A percentile compares a stretch with the other conserved stretches of the same genome.
phyloP scores from a whole-genome alignment of 2,888 invertebrate genomes.

The Mythimna albipuncta region DNA sequence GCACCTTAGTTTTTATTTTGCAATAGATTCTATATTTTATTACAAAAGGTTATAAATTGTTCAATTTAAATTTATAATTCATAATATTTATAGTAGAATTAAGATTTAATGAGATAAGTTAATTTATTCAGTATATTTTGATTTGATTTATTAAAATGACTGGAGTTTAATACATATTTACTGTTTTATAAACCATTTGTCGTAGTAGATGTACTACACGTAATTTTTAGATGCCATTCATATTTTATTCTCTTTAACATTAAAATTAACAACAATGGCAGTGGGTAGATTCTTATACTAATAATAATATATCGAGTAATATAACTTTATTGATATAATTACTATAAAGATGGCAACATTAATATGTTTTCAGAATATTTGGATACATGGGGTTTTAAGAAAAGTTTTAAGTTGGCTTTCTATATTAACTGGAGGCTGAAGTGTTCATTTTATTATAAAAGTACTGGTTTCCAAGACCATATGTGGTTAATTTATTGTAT shows the following conservation, averaged over 20 bases:
- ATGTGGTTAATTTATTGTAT: not conserved
- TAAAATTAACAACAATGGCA: conserved; percentile 62
- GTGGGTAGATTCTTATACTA: conserved; percentile 60
- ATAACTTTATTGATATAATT: conserved; percentile 45
- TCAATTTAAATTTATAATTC: not conserved
- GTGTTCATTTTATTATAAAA: not conserved
- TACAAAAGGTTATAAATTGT: not conserved
- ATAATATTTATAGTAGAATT: not conserved
- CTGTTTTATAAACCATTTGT: conserved; percentile 17
- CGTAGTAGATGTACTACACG: conserved; percentile 8
- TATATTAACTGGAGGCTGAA: conserved; percentile 20
- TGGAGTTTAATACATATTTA: conserved; percentile 1
- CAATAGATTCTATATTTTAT: not conserved
- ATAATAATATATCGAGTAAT: conserved; percentile 46
- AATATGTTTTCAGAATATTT: conserved; percentile 36
- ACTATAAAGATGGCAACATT: conserved; percentile 50
- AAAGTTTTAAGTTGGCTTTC: conserved; percentile 18
- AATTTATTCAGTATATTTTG: not conserved
- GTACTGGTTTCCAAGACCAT: not conserved
- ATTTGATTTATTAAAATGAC: not conserved
- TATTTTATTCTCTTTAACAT: conserved; percentile 24
- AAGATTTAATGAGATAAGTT: not conserved
- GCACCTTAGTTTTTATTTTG: not conserved
- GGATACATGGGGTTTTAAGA: conserved; percentile 35
- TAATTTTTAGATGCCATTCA: conserved; percentile 33